These are phyloP conservation scores for Slavum lentiscoides DNA, from an alignment of 2,888 invertebrate genomes.

Conservation along the genomic window DNA sequence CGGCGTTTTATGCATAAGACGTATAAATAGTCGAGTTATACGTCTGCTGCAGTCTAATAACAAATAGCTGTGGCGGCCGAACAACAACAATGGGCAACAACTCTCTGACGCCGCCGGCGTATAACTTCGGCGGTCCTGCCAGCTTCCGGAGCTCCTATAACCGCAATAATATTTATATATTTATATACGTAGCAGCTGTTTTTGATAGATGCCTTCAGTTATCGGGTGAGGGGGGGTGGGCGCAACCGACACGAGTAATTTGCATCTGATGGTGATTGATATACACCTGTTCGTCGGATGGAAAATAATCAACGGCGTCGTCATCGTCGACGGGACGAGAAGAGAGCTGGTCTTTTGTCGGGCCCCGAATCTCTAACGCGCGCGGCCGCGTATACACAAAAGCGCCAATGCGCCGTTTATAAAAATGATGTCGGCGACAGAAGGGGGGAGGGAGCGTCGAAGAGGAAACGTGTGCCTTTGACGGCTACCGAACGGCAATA, in stretches of 20 bases:
- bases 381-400: not conserved
- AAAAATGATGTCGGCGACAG: too few species aligned
- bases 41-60: constrained; percentile 3
- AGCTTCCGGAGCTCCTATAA: not conserved
- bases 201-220: constrained; percentile 49
- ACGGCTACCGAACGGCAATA: constrained; percentile 29
- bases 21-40: too few species aligned
- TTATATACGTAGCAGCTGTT: constrained; percentile 25
- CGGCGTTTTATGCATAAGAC: too few species aligned
- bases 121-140: not conserved
- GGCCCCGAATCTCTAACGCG: too few species aligned
- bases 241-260: constrained; percentile 44
- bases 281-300: constrained; percentile 39
- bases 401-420: too few species aligned
- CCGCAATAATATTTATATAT: not conserved
- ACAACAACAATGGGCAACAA: not conserved
- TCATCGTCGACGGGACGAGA: not conserved
- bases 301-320: constrained; percentile 52
- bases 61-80: constrained; percentile 9
- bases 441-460: too few species aligned
- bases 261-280: constrained; percentile 53
- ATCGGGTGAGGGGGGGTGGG: too few species aligned
- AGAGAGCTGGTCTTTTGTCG: constrained; percentile 3
- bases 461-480: constrained; percentile 15
- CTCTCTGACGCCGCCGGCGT: not conserved